Conservation (phyloP, 2,797 vertebrate genomes). For the Tachyglossus aculeatus region DNA sequence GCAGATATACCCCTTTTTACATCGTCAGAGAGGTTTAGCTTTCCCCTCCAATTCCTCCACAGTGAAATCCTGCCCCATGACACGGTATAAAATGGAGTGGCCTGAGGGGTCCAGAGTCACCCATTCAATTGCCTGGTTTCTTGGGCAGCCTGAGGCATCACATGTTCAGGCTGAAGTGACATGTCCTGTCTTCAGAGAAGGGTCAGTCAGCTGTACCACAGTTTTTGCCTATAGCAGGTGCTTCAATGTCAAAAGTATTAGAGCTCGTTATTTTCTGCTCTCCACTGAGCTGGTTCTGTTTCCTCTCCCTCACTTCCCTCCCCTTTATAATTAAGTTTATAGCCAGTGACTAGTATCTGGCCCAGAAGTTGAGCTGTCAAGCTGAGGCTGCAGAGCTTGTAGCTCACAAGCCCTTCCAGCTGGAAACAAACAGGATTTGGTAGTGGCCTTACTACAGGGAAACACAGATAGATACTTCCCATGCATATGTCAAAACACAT, state of each 20-base stretch:
- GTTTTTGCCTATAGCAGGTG: slow-evolving; percentile 46
- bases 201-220: neutral
- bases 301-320: slow-evolving; percentile 10
- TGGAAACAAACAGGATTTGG: slow-evolving; percentile 40
- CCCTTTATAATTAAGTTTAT: slow-evolving; percentile 50
- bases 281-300: slow-evolving; percentile 18
- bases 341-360: slow-evolving; percentile 14
- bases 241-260: slow-evolving; percentile 56
- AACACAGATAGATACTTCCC: slow-evolving; percentile 22
- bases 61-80: neutral
- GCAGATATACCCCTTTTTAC: neutral
- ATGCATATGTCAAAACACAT: slow-evolving; percentile 10
- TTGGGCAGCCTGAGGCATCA: neutral
- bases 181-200: slow-evolving; percentile 27
- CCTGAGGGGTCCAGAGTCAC: neutral
- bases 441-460: slow-evolving; percentile 34
- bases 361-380: slow-evolving; percentile 40
- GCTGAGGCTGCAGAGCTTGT: slow-evolving; percentile 12
- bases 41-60: neutral
- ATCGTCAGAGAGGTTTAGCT: neutral
- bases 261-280: slow-evolving; percentile 40
- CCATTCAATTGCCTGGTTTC: rapidly evolving
- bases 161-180: neutral
- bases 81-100: neutral
- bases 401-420: slow-evolving; percentile 24